Evolutionary conservation across 2,113 vertebrate genomes (phyloP), one percentile per base, ranked within the genome.

Genomic region (Scatophagus argus): DNA sequence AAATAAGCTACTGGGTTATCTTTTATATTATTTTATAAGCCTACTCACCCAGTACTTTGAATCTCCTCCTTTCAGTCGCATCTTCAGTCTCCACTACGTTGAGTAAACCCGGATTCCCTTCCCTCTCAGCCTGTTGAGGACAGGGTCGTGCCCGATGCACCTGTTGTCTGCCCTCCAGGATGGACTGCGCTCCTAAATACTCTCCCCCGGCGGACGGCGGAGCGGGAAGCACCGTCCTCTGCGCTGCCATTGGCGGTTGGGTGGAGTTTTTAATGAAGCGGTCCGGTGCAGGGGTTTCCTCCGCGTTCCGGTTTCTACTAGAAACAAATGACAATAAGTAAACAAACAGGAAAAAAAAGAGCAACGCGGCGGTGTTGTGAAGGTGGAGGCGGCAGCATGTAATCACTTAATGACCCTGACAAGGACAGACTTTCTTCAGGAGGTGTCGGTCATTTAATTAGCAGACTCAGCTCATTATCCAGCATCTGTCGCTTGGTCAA

Each of bases 171-270:
- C 21, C 60, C 55, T 60, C 44, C 79, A 74, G 66, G 51, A 44
- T 46, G 4, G 19, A 21, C 49, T 34, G 31, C 9, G n/a, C 64
- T 41, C 41, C 64, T 96, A 95, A 95, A 94, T 94, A 91, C 49
- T 76, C 38, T 4, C 38, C 58, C 17, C 43, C 43, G 90, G 96
- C 96, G 95, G 89, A 93, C 55, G 31, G 14, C 0, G 23, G 58
- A 88, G 96, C 96, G 96, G 95, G 96, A 97, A 95, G 82, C 55
- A 36, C 83, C 63, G 31, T 56, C 17, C 25, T 74, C 19, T 23
- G 36, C 49, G 43, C 34, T 81, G 64, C 82, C 74, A 94, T 94
- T 95, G 95, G 95, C 68, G 47, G 39, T 51, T 54, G 59, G 38
- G 16, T 8, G n/a, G 38, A 4, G 1, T 11, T 39, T 39, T 29